These are phyloP conservation scores for Eunapius fragilis DNA, from an alignment of 37 sponge, comb jelly and placozoan species.

Conservation along the genomic window DNA sequence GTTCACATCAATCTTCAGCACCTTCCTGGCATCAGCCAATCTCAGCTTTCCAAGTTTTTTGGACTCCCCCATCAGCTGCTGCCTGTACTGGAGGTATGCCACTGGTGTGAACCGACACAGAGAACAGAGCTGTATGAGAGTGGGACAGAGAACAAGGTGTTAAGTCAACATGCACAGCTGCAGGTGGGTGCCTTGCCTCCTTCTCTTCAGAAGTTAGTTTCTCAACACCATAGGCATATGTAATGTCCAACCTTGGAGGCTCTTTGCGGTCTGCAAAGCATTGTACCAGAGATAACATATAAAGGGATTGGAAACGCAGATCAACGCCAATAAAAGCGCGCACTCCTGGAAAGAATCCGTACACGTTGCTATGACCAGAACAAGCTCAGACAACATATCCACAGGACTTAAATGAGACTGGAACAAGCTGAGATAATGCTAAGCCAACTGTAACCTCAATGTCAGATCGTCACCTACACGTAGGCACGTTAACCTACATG, in stretches of 20 bases:
- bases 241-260: conserved; percentile 44
- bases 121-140: conserved; percentile 65
- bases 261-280: neutral
- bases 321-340: no score
- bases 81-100: conserved; percentile 61
- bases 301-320: no score
- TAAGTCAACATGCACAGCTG: neutral
- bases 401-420: no score
- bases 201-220: conserved; percentile 62
- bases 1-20: conserved; percentile 87
- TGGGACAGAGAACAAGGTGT: neutral
- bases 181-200: conserved; percentile 42
- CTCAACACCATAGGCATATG: conserved; percentile 57
- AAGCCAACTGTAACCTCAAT: no score
- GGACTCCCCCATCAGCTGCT: conserved; percentile 42
- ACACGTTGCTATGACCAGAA: no score
- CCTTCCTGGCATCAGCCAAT: conserved; percentile 76
- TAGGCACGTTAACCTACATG: no score
- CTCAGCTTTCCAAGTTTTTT: conserved; percentile 40
- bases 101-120: conserved; percentile 55
- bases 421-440: no score
- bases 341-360: no score
- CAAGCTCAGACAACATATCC: no score
- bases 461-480: no score
- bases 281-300: no score